Conservation (phyloP, 1,140 invertebrate genomes). For the Elymnias hypermnestra region DNA sequence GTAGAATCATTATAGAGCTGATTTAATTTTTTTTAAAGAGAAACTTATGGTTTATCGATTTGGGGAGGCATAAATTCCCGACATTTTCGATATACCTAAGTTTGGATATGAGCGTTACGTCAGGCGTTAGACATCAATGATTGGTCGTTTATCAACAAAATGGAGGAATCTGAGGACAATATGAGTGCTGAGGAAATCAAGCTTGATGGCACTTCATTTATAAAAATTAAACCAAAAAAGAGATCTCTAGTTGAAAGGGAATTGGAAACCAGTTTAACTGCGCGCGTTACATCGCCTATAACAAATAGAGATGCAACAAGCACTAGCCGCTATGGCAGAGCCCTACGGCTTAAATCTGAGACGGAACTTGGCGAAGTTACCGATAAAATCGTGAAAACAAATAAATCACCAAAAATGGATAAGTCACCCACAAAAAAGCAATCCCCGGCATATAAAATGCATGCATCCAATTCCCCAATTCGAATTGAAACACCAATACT, state of each 20-base stretch:
- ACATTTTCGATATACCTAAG: conserved; percentile 19
- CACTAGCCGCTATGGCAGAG: conserved; percentile 68
- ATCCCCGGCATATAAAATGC: conserved; percentile 60
- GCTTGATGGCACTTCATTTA: conserved; percentile 24
- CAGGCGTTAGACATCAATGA: conserved; percentile 20
- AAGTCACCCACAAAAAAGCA: conserved; percentile 38
- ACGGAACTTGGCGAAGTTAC: too few relatives aligned
- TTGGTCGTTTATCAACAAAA: conserved; percentile 25
- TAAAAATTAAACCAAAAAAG: conserved; percentile 52
- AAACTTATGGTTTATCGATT: conserved; percentile 19
- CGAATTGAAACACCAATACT: conserved; percentile 31
- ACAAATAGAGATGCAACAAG: conserved; percentile 35
- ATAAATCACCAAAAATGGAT: conserved; percentile 33
- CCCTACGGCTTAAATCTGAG: conserved; percentile 51
- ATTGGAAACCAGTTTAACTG: conserved; percentile 58
- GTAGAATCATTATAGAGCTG: conserved; percentile 17
- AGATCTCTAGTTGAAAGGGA: conserved; percentile 58
- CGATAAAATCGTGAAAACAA: too few relatives aligned
- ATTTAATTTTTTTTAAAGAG: conserved; percentile 29
- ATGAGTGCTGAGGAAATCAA: conserved; percentile 43
- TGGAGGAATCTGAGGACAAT: conserved; percentile 62
- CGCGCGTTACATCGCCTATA: conserved; percentile 51
- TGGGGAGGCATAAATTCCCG: too few relatives aligned
- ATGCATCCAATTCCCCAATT: conserved; percentile 58
- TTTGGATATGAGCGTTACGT: conserved; percentile 32